Evolutionary conservation across 2,797 vertebrate genomes (phyloP), one percentile per base, ranked within the genome.

Genomic region (Neosalanx taihuensis): DNA sequence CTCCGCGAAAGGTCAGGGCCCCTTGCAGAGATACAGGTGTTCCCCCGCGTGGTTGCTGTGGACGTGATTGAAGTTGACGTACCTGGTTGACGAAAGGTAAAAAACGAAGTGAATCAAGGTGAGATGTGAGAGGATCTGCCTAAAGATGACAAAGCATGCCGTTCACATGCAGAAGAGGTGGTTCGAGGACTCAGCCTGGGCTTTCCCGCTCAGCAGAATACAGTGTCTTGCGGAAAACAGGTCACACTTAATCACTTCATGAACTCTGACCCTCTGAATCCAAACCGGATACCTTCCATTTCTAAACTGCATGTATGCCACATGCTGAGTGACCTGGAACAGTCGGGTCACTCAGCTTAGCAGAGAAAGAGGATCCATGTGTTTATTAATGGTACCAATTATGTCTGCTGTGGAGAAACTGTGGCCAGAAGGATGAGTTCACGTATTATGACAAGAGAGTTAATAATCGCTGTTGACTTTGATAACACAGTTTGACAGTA

Each of bases 401-500:
- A 60, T 60, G 2, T 60, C n/a, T 23, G 3, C 58, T 23, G 58
- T 60, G 6, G 26, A 60, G 58, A 60, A 60, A 60, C 58, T 7
- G 20, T 9, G 20, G 26, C 20, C n/a, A 60, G 20, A 17, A 6
- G 15, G 41, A 67, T 67, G 46, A 31, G 64, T 23, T 67, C 49
- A 67, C 53, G 15, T 53, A 7, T 67, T 67, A 53, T 69, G 67
- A 37, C 67, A 58, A 6, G 59, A 29, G 59, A 61, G 59, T 5
- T 26, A 26, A 26, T 26, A 26, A 13, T 31, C 23, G 67, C 13
- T 59, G 67, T 59, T 37, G 31, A 37, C 49, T 69, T 33, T 33
- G n/a, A 30, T 20, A 69, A 30, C 53, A 75, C 10, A 59, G 71
- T 73, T 49, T 41, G 69, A 73, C 64, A 72, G 72, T 18, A 17